These are phyloP conservation scores for Chaunax sp. DNA, from an alignment of 2,797 vertebrate genomes.

Conservation along the genomic window DNA sequence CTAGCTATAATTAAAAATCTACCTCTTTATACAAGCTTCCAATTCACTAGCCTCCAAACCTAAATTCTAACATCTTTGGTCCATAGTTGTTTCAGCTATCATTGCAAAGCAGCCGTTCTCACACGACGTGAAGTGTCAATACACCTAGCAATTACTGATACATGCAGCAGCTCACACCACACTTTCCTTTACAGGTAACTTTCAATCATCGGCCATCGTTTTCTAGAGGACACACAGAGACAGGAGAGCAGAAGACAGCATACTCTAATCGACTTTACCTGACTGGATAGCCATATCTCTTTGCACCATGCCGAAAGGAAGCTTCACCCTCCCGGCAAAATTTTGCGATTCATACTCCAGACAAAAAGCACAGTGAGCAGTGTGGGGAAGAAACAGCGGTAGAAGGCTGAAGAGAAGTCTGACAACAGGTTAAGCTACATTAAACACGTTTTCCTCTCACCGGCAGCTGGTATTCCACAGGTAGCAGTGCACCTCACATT, in stretches of 20 bases:
- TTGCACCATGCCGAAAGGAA: conserved; percentile 68
- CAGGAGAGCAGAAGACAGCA: background rate
- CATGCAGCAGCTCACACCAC: conserved; percentile 8
- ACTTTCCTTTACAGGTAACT: conserved; percentile 9
- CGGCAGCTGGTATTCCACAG: conserved; percentile 59
- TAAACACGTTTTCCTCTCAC: conserved; percentile 40
- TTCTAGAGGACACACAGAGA: background rate
- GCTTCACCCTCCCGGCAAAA: conserved; percentile 44
- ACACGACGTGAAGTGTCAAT: conserved; percentile 5
- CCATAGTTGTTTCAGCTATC: conserved; percentile 1
- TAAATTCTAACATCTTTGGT: background rate
- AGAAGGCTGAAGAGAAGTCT: conserved; percentile 28
- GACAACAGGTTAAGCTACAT: conserved; percentile 30
- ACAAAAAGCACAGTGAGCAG: conserved; percentile 18
- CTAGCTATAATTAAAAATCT: background rate
- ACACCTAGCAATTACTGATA: background rate
- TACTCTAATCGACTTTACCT: conserved; percentile 70
- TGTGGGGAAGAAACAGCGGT: background rate
- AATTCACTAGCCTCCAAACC: background rate
- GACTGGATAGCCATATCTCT: conserved; percentile 79
- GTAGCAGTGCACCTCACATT: conserved; percentile 65
- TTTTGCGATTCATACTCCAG: conserved; percentile 65
- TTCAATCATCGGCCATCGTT: background rate
- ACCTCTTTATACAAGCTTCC: background rate
- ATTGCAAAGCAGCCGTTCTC: background rate